Evolutionary conservation across 2,888 invertebrate species (phyloP), one percentile per base, ranked within the genome.

Genomic region (Erpobdella octoculata): DNA sequence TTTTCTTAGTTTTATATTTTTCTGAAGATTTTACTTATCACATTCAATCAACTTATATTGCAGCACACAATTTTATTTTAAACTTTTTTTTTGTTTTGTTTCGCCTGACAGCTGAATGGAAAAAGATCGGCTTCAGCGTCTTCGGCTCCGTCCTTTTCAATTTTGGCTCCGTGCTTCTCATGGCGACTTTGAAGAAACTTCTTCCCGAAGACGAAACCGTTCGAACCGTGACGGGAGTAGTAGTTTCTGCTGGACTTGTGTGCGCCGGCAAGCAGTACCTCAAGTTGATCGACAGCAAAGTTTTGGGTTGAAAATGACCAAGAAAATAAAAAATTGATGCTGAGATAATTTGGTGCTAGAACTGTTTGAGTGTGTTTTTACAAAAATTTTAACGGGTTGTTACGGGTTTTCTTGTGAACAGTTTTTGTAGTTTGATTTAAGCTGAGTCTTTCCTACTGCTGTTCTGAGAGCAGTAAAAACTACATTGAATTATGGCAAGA

Each of bases 141-240:
- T 83, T 85, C 75, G 81, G 83, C 18, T 76, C 81, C 0, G 77
- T 90, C 12, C 86, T 93, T 31, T 90, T 93, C 86, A 91, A 91
- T 76, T 88, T 94, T 80, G 93, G 94, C 18, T 92, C 93, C 0
- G 90, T 93, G 64, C 86, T 94, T 72, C 85, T 90, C 75, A 93
- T 93, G 91, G 93, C 93, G 9, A 89, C 93, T 46, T 84, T 91
- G 53, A 88, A 92, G 68, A 90, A 90, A 76, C 85, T 90, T 46
- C 85, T 93, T 62, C 91, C 91, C 0, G 86, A 88, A 76, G 88
- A 88, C 80, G 87, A 89, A 58, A 81, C 87, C 5, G 78, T 90
- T 33, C 88, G 89, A 76, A 88, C 89, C 37, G 77, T 88, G 41
- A 85, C 89, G 75, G 91, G 91, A 37, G 80, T 91, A n/a, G 85